Evolutionary conservation across 2,888 invertebrate species (phyloP).

Genomic region (Onchidella celtica): DNA sequence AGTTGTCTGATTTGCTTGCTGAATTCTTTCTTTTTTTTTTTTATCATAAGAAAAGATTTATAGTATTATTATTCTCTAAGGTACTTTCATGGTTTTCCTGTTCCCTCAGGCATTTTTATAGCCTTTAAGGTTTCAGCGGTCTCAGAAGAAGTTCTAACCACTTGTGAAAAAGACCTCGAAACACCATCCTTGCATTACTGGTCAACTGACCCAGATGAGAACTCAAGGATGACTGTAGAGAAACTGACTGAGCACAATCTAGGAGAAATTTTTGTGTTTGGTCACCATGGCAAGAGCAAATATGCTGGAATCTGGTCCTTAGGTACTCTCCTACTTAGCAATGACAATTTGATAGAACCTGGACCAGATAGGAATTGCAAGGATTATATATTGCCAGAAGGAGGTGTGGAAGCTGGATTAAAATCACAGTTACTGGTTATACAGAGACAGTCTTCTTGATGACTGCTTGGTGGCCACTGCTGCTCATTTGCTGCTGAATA

Average conservation of each 20-base stretch:
- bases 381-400: constrained; percentile 60
- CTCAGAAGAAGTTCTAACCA: not conserved
- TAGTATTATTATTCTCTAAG: not conserved
- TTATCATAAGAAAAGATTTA: not conserved
- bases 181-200: constrained; percentile 59
- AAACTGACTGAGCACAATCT: not conserved
- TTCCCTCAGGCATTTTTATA: constrained; percentile 25
- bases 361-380: constrained; percentile 59
- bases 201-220: constrained; percentile 23
- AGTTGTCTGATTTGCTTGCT: too few relatives aligned
- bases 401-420: constrained; percentile 63
- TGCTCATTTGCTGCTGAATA: too few relatives aligned
- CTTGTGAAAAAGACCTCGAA: constrained; percentile 51
- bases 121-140: constrained; percentile 30
- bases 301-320: constrained; percentile 65
- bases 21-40: not conserved
- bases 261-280: constrained; percentile 58
- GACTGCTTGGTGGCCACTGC: too few relatives aligned
- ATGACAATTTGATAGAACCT: constrained; percentile 64
- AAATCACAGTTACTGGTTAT: constrained; percentile 61
- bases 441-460: too few relatives aligned
- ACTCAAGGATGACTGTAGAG: not conserved
- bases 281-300: constrained; percentile 70
- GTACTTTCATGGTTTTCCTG: not conserved
- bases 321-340: constrained; percentile 64